Evolutionary conservation across 1,140 invertebrate species (phyloP).

Genomic region (Cherax destructor): DNA sequence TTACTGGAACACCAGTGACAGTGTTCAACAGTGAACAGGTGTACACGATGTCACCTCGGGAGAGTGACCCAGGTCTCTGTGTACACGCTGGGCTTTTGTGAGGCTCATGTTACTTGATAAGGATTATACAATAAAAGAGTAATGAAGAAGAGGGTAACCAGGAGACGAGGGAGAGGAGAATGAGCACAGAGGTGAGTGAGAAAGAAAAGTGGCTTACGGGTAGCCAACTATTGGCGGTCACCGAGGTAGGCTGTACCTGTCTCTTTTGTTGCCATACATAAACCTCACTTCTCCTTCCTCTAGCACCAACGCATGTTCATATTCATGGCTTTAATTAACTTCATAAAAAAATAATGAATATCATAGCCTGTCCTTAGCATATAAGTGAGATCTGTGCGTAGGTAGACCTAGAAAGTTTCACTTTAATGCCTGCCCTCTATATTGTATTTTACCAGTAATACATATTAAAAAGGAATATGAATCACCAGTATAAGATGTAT

Average conservation of each 20-base stretch:
- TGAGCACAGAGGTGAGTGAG: slow-evolving; percentile 60
- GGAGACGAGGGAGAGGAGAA: slow-evolving; percentile 58
- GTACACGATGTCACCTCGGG: slow-evolving; percentile 35
- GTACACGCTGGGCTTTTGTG: slow-evolving; percentile 17
- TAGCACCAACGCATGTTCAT: neutral
- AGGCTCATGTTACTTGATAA: slow-evolving; percentile 5
- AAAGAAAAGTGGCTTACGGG: slow-evolving; percentile 35
- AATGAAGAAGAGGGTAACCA: slow-evolving; percentile 48
- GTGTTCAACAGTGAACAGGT: slow-evolving; percentile 44
- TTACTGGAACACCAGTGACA: slow-evolving; percentile 29
- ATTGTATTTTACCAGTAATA: neutral
- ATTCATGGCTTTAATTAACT: neutral
- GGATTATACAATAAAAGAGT: slow-evolving; percentile 41
- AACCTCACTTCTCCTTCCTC: neutral
- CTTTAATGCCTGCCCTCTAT: neutral
- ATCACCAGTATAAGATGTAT: neutral
- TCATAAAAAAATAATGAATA: neutral
- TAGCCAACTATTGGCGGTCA: slow-evolving; percentile 8
- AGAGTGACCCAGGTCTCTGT: slow-evolving; percentile 29
- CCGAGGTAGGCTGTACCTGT: neutral
- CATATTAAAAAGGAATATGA: neutral
- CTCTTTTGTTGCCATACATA: neutral
- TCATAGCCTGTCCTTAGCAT: neutral
- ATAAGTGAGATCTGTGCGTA: neutral
- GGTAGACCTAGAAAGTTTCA: neutral